phyloP scores from a whole-genome alignment of 2,797 vertebrate species.

The Sebastes steindachneri region DNA sequence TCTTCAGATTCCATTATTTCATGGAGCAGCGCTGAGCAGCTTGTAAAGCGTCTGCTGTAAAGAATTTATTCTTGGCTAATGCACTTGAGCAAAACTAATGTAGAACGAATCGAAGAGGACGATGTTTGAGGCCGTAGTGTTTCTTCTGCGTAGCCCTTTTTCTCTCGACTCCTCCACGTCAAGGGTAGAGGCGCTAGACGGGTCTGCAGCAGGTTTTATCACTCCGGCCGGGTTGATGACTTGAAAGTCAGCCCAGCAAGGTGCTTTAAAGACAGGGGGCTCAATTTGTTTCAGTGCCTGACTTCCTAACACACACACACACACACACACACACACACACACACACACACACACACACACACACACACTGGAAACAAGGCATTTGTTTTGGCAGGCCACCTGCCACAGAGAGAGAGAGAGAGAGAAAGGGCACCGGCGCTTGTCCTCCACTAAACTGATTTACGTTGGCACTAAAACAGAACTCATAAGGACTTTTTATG shows the following conservation, averaged over 20 bases:
- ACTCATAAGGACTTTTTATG: conserved; percentile 66
- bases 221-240: conserved; percentile 14
- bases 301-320: conserved; percentile 8
- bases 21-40: conserved; percentile 12
- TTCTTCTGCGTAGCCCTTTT: neutral
- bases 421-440: conserved; percentile 44
- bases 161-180: neutral
- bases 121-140: neutral
- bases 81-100: conserved; percentile 1
- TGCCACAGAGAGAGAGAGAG: conserved; percentile 37
- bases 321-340: neutral
- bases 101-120: neutral
- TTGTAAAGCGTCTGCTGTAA: conserved; percentile 50
- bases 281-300: conserved; percentile 37
- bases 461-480: conserved; percentile 68
- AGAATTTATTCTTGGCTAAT: conserved; percentile 38
- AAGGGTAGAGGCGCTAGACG: conserved; percentile 1
- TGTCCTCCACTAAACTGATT: conserved; percentile 72
- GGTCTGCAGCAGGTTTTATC: conserved; percentile 36
- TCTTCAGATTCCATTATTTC: conserved; percentile 34
- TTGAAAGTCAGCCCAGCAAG: conserved; percentile 37
- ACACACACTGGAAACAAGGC: conserved; percentile 18
- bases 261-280: conserved; percentile 43
- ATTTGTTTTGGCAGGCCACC: conserved; percentile 65
- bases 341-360: neutral